Base-by-base conservation (phyloP, 2,888 invertebrate genomes). In the Epicampocera succincta region DNA sequence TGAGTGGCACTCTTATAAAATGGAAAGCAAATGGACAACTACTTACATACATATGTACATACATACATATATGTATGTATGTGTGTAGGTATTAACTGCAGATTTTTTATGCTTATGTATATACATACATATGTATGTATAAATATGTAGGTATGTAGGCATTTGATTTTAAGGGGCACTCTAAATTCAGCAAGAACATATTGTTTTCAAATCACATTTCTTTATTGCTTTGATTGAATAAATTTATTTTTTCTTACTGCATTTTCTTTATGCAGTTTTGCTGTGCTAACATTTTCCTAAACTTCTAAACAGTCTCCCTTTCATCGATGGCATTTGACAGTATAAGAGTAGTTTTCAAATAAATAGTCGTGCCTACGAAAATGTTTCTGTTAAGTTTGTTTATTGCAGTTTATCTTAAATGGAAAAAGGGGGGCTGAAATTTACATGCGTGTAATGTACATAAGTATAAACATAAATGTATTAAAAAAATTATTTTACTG, bases 251-350 rank as follows among this genome's bases (percentile, higher is more conserved):
- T 42, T 52, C 5, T 15, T 40, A n/a, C 15, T 42, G 33, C 21
- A 48, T 33, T 13, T 4, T 46, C 38, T 33, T n/a, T 11, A 19
- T 38, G 15, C 13, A 38, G 17, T 66, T 50, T 44, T 33, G n/a
- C 42, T 19, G n/a, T n/a, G 54, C 54, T 42, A 54, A 13, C 8
- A 50, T 50, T 25, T 60, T 65, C 12, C 38, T 54, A 25, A 56
- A 56, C 56, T 71, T 48, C 46, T 71, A 77, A 77, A 71, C 69
- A 46, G 68, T 61, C 63, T 69, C 61, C 61, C 52, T 69, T 54
- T 76, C 68, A 63, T n/a, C n/a, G n/a, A n/a, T 75, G 58, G 17
- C 48, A 71, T 72, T 72, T 61, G 58, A 40, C 58, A 52, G 42
- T 42, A 56, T 61, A 50, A 52, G 42, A 21, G 38, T 61, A 50